Evolutionary conservation across 2,797 vertebrate species (phyloP), one percentile per base, ranked within the genome.

Genomic region (Tenualosa ilisha): DNA sequence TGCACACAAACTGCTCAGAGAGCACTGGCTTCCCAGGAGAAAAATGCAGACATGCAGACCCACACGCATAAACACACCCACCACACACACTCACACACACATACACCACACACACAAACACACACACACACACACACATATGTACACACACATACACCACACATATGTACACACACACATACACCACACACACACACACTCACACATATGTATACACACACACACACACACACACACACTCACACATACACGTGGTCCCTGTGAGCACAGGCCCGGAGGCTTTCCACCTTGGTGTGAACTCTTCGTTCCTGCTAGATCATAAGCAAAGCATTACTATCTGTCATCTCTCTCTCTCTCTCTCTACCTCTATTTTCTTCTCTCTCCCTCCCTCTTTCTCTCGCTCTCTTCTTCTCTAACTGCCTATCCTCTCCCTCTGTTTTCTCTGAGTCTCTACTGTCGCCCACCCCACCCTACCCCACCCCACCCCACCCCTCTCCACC

Each of bases 241-340:
- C 82, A 84, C 61, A 59, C 3, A 82, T 83, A 81, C 49, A 59
- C 54, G 6, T 59, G n/a, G 24, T 49, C 37, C 26, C 37, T 50
- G 37, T 81, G 31, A 20, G 26, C 40, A 51, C 59, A 85, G 24
- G 85, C 37, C 53, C 5, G 31, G 31, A 63, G 86, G 59, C 37
- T 81, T 75, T 84, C 17, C 50, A 63, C 50, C 81, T 84, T 83
- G 79, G 26, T 61, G 84, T 81, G 85, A 90, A 82, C 68, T 84
- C 49, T 26, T 82, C 68, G 56, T 84, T 84, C 89, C 63, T 85
- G 79, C 65, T 75, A 88, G 86, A 89, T 90, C 86, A 72, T 85
- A 87, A 89, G 88, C 89, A 88, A 89, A 88, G 83, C 90, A 87
- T 79, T 68, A 68, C 85, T 85, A 49, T 86, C 81, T 81, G 51